Conservation (phyloP, 23 tunicate species). For the Ascidia mentula region DNA sequence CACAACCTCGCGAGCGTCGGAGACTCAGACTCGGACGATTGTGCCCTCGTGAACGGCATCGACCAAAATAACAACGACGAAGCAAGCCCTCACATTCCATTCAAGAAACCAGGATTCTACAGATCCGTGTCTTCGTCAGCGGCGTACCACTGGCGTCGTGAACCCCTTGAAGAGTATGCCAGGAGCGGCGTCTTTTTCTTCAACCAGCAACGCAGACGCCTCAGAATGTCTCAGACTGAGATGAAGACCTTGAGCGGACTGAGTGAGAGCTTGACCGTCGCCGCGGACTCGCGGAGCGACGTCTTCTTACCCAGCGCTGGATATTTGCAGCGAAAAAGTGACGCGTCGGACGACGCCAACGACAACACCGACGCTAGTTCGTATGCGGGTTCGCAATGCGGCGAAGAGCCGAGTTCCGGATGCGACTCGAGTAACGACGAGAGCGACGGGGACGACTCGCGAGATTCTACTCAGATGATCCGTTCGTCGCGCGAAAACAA, state of each 20-base stretch:
- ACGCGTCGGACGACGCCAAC: background rate
- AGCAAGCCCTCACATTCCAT: background rate
- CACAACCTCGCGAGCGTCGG: slow-evolving; percentile 13
- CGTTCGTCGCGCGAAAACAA: background rate
- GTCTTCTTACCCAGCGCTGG: background rate
- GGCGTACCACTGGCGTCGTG: background rate
- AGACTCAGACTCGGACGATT: slow-evolving; percentile 10
- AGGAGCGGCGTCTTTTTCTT: background rate
- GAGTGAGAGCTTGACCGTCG: background rate
- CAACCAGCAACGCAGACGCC: slow-evolving; percentile 1
- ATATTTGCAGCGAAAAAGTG: background rate
- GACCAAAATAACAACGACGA: slow-evolving; percentile 26
- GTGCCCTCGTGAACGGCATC: slow-evolving; percentile 16
- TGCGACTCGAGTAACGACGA: slow-evolving; percentile 12
- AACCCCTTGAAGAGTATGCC: background rate
- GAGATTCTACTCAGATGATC: slow-evolving; percentile 1
- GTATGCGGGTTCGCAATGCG: background rate
- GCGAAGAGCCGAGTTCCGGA: background rate
- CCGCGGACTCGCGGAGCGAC: background rate
- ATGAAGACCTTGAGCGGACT: background rate
- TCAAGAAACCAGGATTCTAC: background rate
- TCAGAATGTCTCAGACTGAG: slow-evolving; percentile 3
- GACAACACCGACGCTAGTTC: background rate
- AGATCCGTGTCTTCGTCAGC: background rate
- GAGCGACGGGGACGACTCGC: background rate